These are phyloP conservation scores for Bugula neritina DNA, from an alignment of 2,888 invertebrate genomes.

Conservation along the genomic window DNA sequence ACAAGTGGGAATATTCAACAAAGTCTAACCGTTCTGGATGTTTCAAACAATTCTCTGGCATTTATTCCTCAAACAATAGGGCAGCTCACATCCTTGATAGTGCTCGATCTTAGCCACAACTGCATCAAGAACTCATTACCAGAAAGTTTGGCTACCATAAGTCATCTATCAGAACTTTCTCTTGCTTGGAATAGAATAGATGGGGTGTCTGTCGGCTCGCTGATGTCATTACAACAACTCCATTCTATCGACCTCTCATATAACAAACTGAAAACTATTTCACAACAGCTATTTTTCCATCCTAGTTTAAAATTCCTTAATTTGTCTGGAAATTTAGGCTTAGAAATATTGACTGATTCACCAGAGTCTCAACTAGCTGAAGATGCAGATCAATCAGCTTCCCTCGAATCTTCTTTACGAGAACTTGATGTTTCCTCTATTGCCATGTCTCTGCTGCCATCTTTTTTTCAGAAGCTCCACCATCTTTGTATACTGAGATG, in stretches of 20 bases:
- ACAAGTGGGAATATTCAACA: not conserved
- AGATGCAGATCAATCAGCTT: not conserved
- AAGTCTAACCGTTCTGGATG: not conserved
- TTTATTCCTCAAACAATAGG: slow-evolving; percentile 7
- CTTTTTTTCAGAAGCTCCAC: not conserved
- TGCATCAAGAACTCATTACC: not conserved
- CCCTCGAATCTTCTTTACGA: not conserved
- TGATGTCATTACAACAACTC: not conserved
- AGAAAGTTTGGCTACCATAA: not conserved
- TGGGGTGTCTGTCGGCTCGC: not conserved
- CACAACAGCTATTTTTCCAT: not conserved
- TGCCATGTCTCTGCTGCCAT: not conserved
- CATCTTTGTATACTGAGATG: not conserved
- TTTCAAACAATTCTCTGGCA: not conserved
- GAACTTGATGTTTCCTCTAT: slow-evolving; percentile 9
- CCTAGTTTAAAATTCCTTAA: not conserved
- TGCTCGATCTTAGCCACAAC: slow-evolving; percentile 22
- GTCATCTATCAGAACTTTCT: not conserved
- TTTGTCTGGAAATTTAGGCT: slow-evolving; percentile 6
- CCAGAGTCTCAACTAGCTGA: no score
- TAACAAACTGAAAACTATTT: slow-evolving; percentile 6
- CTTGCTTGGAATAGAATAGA: slow-evolving; percentile 13
- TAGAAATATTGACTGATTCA: not conserved
- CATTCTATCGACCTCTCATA: not conserved
- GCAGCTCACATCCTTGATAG: not conserved